Evolutionary conservation across 2,888 invertebrate genomes (phyloP), one percentile per base, ranked within the genome.

Genomic region (Onchidella celtica): DNA sequence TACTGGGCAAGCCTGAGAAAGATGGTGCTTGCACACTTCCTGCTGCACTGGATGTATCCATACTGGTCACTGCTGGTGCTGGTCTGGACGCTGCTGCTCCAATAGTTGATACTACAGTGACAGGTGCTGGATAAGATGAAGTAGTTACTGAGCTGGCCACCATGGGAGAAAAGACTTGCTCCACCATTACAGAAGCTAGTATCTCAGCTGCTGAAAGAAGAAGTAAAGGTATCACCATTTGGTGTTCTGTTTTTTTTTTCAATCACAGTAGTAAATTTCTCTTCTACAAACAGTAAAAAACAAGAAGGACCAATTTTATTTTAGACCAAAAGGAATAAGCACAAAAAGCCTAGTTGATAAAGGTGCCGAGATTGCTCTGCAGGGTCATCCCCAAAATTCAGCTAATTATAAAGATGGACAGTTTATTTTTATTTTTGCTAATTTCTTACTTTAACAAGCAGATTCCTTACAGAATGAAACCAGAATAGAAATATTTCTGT

Each of bases 131-230:
- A 6, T 68, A 32, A 36, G 82, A 59, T 6, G 83, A 65, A 27
- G 75, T 55, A 32, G 84, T 75, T 2, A 79, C 69, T 40, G 79
- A 79, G 14, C 65, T 72, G 32, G 69, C 40, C 63, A 72, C 72
- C 79, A 79, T 21, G 2, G 85, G 75, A 11, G 86, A 85, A n/a
- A 89, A 79, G 2, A 88, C 88, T 34, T 86, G 86, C 75, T 88
- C 89, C 9, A 87, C 87, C 83, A 88, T 87, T 17, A 85, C 87
- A 32, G 86, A 86, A 3, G 89, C 88, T 27, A 90, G 85, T 47
- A 85, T 80, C 74, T 88, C 88, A 11, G 89, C 88, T 59, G 89
- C 88, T 63, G 88, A 3, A 72, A 6, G 11, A 24, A 47, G 59
- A 29, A 72, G 47, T 32, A 57, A 11, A n/a, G 47, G 6, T 47